Conservation (phyloP, 2,888 invertebrate species). For the Stenurella melanura region DNA sequence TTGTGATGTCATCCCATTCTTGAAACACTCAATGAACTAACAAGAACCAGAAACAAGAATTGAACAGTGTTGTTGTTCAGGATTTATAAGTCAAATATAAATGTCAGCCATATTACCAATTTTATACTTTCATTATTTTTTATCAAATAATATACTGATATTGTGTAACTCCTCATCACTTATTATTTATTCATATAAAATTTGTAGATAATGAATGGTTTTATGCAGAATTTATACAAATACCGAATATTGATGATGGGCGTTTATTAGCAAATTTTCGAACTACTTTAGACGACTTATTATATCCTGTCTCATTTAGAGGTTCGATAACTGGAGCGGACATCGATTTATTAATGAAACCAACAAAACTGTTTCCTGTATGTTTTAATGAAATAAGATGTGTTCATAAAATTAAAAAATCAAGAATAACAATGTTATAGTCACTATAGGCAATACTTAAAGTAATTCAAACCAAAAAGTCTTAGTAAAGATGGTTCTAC, state of each 20-base stretch:
- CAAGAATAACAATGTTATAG: too few relatives aligned
- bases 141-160: too few relatives aligned
- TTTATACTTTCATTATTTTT: background rate
- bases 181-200: background rate
- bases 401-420: too few relatives aligned
- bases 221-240: constrained; percentile 81
- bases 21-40: too few relatives aligned
- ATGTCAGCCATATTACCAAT: background rate
- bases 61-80: too few relatives aligned
- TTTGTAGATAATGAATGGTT: constrained; percentile 77
- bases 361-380: constrained; percentile 81
- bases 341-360: constrained; percentile 81
- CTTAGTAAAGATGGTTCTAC: too few relatives aligned
- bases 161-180: background rate
- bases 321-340: constrained; percentile 77
- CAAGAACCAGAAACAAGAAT: too few relatives aligned
- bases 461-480: too few relatives aligned
- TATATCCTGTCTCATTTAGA: constrained; percentile 78
- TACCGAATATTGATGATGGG: constrained; percentile 74
- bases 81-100: too few relatives aligned
- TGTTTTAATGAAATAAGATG: constrained; percentile 57
- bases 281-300: constrained; percentile 78
- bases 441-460: too few relatives aligned
- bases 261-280: constrained; percentile 79
- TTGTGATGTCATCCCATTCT: too few relatives aligned